phyloP scores from a whole-genome alignment of 2,113 vertebrate genomes.

The Melanerpes aurifrons region DNA sequence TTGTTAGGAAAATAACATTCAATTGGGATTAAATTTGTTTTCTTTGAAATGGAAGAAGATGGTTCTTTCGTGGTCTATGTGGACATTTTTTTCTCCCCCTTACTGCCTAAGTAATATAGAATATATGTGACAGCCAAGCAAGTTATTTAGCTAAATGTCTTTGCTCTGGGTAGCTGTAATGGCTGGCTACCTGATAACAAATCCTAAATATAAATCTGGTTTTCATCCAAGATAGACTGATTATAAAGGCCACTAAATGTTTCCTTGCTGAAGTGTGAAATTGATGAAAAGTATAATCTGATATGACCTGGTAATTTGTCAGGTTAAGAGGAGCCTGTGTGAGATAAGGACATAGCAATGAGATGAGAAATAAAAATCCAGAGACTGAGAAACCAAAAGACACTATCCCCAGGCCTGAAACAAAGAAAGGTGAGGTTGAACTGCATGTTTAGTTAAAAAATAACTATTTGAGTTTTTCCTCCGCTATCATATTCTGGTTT shows the following conservation, averaged over 20 bases:
- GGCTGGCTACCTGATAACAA: neutral
- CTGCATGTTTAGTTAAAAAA: neutral
- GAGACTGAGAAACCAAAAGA: neutral
- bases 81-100: neutral
- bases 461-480: neutral
- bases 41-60: neutral
- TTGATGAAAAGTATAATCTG: slow-evolving; percentile 31
- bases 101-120: neutral
- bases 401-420: neutral
- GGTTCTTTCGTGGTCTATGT: neutral
- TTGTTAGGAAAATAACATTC: neutral
- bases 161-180: neutral
- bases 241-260: slow-evolving; percentile 40
- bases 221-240: neutral
- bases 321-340: neutral
- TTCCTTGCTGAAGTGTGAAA: slow-evolving; percentile 50
- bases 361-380: neutral
- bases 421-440: neutral
- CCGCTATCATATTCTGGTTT: neutral
- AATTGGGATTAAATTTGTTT: neutral
- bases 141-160: neutral
- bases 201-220: neutral
- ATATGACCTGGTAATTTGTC: slow-evolving; percentile 26
- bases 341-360: neutral
- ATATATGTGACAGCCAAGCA: neutral